Evolutionary conservation across 1,140 invertebrate species (phyloP).

Genomic region (Tetraneura akinire): DNA sequence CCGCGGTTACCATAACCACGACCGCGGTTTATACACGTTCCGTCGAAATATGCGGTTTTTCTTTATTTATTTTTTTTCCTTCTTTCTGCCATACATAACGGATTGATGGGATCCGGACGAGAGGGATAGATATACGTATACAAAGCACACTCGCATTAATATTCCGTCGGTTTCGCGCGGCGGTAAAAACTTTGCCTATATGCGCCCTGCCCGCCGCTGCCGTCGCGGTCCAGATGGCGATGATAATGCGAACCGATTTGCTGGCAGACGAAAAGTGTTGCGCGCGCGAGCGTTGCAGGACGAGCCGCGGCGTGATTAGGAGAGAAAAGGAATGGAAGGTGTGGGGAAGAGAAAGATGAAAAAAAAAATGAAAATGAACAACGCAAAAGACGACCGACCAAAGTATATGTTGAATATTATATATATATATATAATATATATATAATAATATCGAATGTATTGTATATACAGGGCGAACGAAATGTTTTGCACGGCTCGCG

Average conservation of each 20-base stretch:
- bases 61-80: no score
- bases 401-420: not conserved
- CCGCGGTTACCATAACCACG: no score
- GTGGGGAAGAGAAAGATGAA: not conserved
- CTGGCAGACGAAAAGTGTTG: not conserved
- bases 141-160: slow-evolving; percentile 12
- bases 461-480: no score
- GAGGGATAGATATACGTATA: no score
- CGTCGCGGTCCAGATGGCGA: slow-evolving; percentile 12
- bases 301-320: not conserved
- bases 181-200: not conserved
- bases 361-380: not conserved
- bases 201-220: not conserved
- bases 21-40: no score
- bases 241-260: slow-evolving; percentile 36
- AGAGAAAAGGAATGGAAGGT: not conserved
- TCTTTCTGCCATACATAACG: not conserved
- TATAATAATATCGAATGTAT: not conserved
- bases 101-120: not conserved
- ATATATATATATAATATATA: not conserved
- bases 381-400: not conserved
- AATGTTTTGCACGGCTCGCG: no score
- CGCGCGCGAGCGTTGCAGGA: not conserved
- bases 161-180: slow-evolving; percentile 2
- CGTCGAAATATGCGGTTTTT: no score